A percentile compares a stretch with the other conserved stretches of the same genome.
These are phyloP conservation scores for Nipponacmea schrenckii DNA, from an alignment of 2,888 invertebrate species.

Conservation along the genomic window DNA sequence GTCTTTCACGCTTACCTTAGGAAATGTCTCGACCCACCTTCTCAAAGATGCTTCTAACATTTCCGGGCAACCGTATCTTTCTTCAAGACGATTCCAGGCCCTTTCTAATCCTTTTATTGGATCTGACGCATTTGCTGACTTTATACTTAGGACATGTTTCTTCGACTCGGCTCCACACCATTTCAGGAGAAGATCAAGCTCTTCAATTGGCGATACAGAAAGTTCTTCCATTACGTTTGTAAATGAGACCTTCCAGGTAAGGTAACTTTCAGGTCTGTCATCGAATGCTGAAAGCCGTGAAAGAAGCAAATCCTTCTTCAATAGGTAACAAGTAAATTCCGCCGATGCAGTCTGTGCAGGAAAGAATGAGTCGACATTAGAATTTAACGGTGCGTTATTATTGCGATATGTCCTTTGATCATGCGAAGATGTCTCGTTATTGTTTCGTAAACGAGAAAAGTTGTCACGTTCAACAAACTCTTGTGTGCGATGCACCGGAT, in stretches of 20 bases:
- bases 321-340: neutral
- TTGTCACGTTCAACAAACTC: too few species aligned
- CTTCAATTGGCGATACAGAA: conserved; percentile 12
- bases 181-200: conserved; percentile 23
- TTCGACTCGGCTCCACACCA: conserved; percentile 24
- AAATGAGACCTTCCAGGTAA: conserved; percentile 18
- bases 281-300: conserved; percentile 12
- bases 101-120: conserved; percentile 14
- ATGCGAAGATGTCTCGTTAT: too few species aligned
- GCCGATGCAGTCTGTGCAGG: too few species aligned
- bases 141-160: conserved; percentile 18
- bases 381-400: too few species aligned
- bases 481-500: too few species aligned
- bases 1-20: conserved; percentile 19
- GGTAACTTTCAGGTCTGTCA: conserved; percentile 16
- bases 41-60: conserved; percentile 25
- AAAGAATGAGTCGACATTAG: too few species aligned
- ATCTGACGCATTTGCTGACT: conserved; percentile 17
- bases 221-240: conserved; percentile 17
- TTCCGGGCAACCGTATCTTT: conserved; percentile 25
- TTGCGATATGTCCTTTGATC: too few species aligned
- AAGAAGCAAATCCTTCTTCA: conserved; percentile 18
- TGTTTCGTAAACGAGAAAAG: too few species aligned
- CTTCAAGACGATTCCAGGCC: conserved; percentile 25
- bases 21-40: conserved; percentile 16